Percentiles rank a stretch among this genome's conserved stretches.
Conservation (phyloP, 2,797 vertebrate genomes). For the Caiman crocodilus region DNA sequence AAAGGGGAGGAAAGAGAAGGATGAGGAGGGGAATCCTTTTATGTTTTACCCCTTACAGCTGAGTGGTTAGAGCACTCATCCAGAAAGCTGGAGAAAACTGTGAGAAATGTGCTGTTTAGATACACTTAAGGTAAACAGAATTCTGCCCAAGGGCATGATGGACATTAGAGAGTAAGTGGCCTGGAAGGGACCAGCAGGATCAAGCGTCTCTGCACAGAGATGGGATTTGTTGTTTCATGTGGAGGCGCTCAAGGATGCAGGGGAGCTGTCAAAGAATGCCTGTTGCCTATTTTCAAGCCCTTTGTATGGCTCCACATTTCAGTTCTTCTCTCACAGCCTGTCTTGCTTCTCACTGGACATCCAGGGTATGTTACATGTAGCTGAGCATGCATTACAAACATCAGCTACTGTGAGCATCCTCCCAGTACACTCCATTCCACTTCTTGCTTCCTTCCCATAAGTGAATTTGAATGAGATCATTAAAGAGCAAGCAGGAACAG, state of each 20-base stretch:
- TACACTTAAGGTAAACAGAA: too few relatives aligned
- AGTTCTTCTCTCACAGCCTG: not conserved
- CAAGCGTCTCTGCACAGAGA: too few relatives aligned
- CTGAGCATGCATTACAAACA: not conserved
- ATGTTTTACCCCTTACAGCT: too few relatives aligned
- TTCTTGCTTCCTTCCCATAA: not conserved
- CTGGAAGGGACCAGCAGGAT: too few relatives aligned
- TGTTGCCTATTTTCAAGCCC: fast-evolving
- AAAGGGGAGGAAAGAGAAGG: too few relatives aligned
- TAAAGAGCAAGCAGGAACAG: not conserved
- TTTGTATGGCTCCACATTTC: not conserved
- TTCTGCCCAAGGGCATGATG: too few relatives aligned
- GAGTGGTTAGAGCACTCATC: too few relatives aligned
- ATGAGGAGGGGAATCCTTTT: too few relatives aligned
- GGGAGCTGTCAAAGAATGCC: not conserved
- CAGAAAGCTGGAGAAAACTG: too few relatives aligned
- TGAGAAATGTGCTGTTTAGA: too few relatives aligned
- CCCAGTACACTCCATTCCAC: not conserved
- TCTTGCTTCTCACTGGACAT: not conserved
- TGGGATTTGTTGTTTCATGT: not conserved
- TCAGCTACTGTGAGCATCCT: conserved; percentile 11
- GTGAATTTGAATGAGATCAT: not conserved
- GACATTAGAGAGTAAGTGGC: too few relatives aligned
- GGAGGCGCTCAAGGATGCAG: not conserved
- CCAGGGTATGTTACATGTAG: not conserved